phyloP scores from a whole-genome alignment of 2,113 vertebrate species.

The Ailuropoda melanoleuca region DNA sequence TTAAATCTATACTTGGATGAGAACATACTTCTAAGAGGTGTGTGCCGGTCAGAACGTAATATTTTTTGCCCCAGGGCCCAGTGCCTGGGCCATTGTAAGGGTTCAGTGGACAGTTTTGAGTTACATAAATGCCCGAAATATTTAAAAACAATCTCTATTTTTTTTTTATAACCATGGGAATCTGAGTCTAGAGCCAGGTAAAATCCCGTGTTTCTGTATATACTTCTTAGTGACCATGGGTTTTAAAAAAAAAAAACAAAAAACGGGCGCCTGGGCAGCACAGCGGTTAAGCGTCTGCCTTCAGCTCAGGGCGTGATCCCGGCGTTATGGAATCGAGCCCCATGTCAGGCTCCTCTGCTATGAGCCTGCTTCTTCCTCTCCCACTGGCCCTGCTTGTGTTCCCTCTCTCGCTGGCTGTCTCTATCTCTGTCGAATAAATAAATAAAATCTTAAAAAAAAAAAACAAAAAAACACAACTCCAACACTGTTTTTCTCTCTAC shows the following conservation, averaged over 20 bases:
- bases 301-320: too few relatives aligned
- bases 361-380: too few relatives aligned
- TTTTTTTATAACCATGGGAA: neutral
- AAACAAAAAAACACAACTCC: too few relatives aligned
- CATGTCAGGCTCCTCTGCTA: too few relatives aligned
- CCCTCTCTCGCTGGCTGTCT: too few relatives aligned
- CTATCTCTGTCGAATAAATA: too few relatives aligned
- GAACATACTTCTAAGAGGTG: neutral
- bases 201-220: neutral
- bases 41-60: neutral
- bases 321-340: too few relatives aligned
- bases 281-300: too few relatives aligned
- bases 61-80: neutral
- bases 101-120: neutral
- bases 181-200: neutral
- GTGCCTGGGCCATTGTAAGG: rapidly evolving
- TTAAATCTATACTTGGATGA: neutral
- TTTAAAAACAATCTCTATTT: neutral
- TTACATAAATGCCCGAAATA: neutral
- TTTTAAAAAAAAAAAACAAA: neutral
- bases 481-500: neutral
- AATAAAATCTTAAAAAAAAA: neutral
- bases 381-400: too few relatives aligned
- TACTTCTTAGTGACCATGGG: neutral
- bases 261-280: too few relatives aligned